These are phyloP conservation scores for Cheiracanthium punctorium DNA, from an alignment of 2,888 invertebrate genomes.

Conservation along the genomic window DNA sequence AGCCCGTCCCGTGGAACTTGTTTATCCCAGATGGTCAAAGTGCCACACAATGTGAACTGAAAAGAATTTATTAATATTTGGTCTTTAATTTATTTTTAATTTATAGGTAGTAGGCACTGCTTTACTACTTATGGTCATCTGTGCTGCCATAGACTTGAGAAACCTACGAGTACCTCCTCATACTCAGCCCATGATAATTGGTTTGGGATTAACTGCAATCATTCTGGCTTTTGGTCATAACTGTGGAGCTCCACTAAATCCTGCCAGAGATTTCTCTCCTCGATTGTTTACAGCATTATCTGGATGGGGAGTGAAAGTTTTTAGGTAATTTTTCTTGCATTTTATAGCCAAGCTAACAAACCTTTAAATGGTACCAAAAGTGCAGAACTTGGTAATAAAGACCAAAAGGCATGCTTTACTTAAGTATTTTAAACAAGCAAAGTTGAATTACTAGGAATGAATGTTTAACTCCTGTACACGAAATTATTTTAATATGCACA, in stretches of 20 bases:
- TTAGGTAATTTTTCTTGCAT: constrained; percentile 75
- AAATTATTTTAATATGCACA: no score
- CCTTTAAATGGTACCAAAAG: background rate
- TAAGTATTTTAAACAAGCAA: background rate
- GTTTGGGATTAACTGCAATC: constrained; percentile 24
- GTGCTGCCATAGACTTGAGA: constrained; percentile 27
- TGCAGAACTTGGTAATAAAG: background rate
- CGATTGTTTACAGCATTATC: constrained; percentile 78
- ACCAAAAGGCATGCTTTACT: constrained; percentile 18
- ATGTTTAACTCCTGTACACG: no score
- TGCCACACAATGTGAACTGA: no score
- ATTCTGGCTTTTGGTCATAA: constrained; percentile 78
- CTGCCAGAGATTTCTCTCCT: constrained; percentile 80
- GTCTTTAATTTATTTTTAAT: no score
- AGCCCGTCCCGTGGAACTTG: no score
- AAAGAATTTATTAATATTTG: no score
- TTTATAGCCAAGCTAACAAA: background rate
- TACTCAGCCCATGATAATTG: constrained; percentile 76
- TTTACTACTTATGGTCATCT: constrained; percentile 32
- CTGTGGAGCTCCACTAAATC: constrained; percentile 80
- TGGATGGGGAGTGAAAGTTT: constrained; percentile 78
- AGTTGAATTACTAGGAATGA: no score
- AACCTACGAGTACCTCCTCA: constrained; percentile 67
- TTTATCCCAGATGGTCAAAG: no score
- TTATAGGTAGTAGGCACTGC: constrained; percentile 54